Conservation (phyloP, 2,113 vertebrate species). For the Anolis sagrei region DNA sequence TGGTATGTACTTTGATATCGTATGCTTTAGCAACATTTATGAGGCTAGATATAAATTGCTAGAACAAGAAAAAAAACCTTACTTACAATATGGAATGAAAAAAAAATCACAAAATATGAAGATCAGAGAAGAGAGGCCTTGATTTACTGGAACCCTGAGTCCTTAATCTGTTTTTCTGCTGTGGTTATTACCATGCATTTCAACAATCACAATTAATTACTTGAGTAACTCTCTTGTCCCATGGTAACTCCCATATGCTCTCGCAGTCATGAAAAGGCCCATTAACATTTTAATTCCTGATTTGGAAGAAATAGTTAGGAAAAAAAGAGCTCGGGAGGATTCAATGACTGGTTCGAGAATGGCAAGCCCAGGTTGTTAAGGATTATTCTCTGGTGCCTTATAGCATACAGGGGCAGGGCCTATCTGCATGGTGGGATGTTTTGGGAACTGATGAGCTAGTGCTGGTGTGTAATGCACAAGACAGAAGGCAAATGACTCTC, state of each 20-base stretch:
- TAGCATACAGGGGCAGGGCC: neutral
- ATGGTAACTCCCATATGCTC: neutral
- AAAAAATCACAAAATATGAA: slow-evolving; percentile 14
- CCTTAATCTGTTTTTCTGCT: slow-evolving; percentile 25
- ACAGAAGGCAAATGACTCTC: too few species aligned
- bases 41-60: slow-evolving; percentile 37
- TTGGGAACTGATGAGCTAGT: neutral
- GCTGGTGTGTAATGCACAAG: neutral
- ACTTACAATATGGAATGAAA: slow-evolving; percentile 36
- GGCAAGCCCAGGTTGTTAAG: neutral
- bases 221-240: slow-evolving; percentile 27
- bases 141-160: slow-evolving; percentile 30
- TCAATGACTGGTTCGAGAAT: slow-evolving; percentile 8
- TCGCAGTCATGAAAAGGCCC: slow-evolving; percentile 2
- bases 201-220: slow-evolving; percentile 38
- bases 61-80: slow-evolving; percentile 31
- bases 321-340: neutral
- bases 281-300: slow-evolving; percentile 15
- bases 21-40: slow-evolving; percentile 32
- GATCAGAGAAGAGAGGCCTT: slow-evolving; percentile 34
- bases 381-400: neutral
- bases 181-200: slow-evolving; percentile 34
- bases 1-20: neutral
- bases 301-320: slow-evolving; percentile 1
- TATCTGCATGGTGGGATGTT: neutral